Conservation (phyloP, 2,888 invertebrate genomes). For the Acanthopleura granulata region DNA sequence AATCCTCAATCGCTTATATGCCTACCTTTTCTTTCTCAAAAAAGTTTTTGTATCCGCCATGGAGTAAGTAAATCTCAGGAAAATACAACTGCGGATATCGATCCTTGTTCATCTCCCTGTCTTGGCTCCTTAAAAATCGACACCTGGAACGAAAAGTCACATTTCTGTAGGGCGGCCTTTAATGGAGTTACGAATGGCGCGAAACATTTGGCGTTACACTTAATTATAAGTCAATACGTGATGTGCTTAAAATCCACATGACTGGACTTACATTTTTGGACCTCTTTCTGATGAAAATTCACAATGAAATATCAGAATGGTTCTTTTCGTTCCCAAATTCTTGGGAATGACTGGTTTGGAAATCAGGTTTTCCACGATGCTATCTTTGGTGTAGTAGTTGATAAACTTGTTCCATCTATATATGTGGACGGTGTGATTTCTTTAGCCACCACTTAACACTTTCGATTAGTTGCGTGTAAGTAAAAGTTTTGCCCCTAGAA, state of each 20-base stretch:
- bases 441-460: no score
- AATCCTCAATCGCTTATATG: no score
- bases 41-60: slow-evolving; percentile 91
- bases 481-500: no score
- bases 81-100: slow-evolving; percentile 88
- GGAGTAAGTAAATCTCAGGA: slow-evolving; percentile 93
- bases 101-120: slow-evolving; percentile 84
- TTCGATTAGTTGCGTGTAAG: no score
- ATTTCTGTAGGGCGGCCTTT: no score
- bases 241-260: neutral
- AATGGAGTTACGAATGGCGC: no score
- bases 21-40: slow-evolving; percentile 76
- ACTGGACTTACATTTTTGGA: slow-evolving; percentile 84
- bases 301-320: slow-evolving; percentile 93
- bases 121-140: slow-evolving; percentile 85
- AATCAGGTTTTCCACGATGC: slow-evolving; percentile 77
- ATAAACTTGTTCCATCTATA: no score
- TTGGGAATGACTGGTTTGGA: slow-evolving; percentile 37
- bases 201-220: no score
- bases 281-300: slow-evolving; percentile 96
- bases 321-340: slow-evolving; percentile 67
- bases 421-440: no score
- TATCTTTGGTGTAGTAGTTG: slow-evolving; percentile 87
- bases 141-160: slow-evolving; percentile 73
- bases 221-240: no score